A percentile compares a stretch with the other conserved stretches of the same genome.
Conservation (phyloP, 1,140 invertebrate species). For the Ips typographus region DNA sequence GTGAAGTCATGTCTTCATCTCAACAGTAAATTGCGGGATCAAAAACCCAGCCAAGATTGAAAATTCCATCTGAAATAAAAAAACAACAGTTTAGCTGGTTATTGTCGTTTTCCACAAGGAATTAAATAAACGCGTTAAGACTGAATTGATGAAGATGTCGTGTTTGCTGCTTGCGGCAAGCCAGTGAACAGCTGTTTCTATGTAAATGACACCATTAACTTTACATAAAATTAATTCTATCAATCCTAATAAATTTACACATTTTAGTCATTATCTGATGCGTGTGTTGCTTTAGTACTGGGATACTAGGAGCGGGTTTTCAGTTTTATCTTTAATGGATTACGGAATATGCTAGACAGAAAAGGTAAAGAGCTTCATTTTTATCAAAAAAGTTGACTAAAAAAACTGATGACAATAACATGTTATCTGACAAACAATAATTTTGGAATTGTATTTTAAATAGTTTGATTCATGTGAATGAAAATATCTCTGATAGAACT, state of each 20-base stretch:
- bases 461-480: too few relatives aligned
- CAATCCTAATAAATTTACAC: slow-evolving; percentile 19
- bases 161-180: background rate
- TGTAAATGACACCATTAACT: slow-evolving; percentile 18
- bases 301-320: slow-evolving; percentile 7
- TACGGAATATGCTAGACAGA: too few relatives aligned
- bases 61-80: background rate
- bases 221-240: slow-evolving; percentile 19
- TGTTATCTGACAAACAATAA: too few relatives aligned
- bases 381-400: too few relatives aligned
- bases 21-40: background rate
- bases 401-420: too few relatives aligned
- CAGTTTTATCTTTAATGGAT: slow-evolving; percentile 1
- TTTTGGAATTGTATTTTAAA: too few relatives aligned
- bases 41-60: too few relatives aligned
- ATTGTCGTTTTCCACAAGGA: too few relatives aligned
- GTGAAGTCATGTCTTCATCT: slow-evolving; percentile 32
- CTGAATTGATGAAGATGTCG: slow-evolving; percentile 9
- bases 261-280: slow-evolving; percentile 10
- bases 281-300: background rate
- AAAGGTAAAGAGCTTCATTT: too few relatives aligned
- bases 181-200: slow-evolving; percentile 10
- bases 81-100: too few relatives aligned
- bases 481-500: too few relatives aligned
- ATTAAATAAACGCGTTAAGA: too few relatives aligned